These are phyloP conservation scores for Malthinus flaveolus DNA, from an alignment of 2,888 invertebrate genomes.

Conservation along the genomic window DNA sequence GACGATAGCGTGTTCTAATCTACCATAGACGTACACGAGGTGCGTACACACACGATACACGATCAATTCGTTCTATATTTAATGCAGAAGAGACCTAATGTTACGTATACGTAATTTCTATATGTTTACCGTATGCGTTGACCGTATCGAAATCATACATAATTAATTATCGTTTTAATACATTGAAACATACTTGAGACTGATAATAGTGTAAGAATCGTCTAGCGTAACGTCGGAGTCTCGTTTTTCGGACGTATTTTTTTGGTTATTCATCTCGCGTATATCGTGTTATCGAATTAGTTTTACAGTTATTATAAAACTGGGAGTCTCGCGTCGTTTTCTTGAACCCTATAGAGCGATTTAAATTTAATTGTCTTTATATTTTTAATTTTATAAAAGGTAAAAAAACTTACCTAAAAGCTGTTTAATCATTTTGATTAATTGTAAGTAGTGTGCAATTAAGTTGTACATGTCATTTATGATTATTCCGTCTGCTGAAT, in stretches of 20 bases:
- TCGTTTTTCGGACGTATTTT: constrained; percentile 17
- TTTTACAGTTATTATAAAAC: too few relatives aligned
- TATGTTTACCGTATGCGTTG: constrained; percentile 39
- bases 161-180: constrained; percentile 50
- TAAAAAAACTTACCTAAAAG: too few relatives aligned
- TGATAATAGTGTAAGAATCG: constrained; percentile 38
- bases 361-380: too few relatives aligned
- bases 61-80: neutral
- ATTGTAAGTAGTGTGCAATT: constrained; percentile 6
- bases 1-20: too few relatives aligned
- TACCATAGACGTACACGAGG: neutral
- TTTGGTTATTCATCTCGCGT: neutral
- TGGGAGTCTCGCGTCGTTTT: too few relatives aligned
- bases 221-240: constrained; percentile 33
- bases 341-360: too few relatives aligned
- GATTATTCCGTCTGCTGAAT: constrained; percentile 19
- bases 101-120: constrained; percentile 23
- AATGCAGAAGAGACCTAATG: constrained; percentile 7
- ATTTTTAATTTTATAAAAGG: too few relatives aligned
- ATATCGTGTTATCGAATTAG: too few relatives aligned
- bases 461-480: constrained; percentile 13
- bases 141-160: constrained; percentile 50
- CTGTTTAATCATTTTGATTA: constrained; percentile 6
- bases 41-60: neutral
- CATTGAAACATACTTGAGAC: constrained; percentile 38